Base-by-base conservation (phyloP, 2,888 invertebrate genomes). In the Pollenia griseotomentosa region DNA sequence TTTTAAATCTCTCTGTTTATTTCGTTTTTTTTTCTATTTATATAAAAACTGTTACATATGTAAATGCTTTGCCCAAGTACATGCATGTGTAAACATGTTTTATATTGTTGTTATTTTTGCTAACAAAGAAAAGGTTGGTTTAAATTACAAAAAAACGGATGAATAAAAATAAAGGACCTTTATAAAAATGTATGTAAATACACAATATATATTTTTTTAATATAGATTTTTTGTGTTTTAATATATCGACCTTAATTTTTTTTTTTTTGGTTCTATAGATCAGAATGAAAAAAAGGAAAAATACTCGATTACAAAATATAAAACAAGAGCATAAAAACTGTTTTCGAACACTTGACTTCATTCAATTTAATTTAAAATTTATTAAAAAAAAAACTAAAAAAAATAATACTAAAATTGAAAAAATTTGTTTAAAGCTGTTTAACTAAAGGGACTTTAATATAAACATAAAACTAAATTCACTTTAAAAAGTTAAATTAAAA, bases 281-380 rank as follows among this genome's bases (percentile, higher is more conserved):
- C 33, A 33, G 33, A 33, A 33, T 4, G 2, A 19, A 55, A 55
- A 19, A 55, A 19, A 3, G 16, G 19, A 10, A 74, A 78, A 57
- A 59, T 46, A 73, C 65, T 81, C 33, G 40, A 73, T 81, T 81
- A 57, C 40, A 48, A 48, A 57, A 63, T 40, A 51, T 55, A 73
- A 79, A 71, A 51, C 51, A 70, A 70, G 23, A 61, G 61, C 12
- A n/a, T 19, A 70, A 73, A 61, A 61, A 46, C 44, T 57, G 42
- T 74, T 65, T 65, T 73, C 71, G 16, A 23, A 51, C 83, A 73
- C 71, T 83, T 73, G 83, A 78, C 65, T 83, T 57, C 33, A 59
- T 55, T 59, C 65, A 73, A 73, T 83, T 83, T 44, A 73, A 78
- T 78, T 66, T 74, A 53, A 51, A 81, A 82, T 33, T 33, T 6